phyloP scores from a whole-genome alignment of 2,113 vertebrate genomes.

The Apodemus sylvaticus region DNA sequence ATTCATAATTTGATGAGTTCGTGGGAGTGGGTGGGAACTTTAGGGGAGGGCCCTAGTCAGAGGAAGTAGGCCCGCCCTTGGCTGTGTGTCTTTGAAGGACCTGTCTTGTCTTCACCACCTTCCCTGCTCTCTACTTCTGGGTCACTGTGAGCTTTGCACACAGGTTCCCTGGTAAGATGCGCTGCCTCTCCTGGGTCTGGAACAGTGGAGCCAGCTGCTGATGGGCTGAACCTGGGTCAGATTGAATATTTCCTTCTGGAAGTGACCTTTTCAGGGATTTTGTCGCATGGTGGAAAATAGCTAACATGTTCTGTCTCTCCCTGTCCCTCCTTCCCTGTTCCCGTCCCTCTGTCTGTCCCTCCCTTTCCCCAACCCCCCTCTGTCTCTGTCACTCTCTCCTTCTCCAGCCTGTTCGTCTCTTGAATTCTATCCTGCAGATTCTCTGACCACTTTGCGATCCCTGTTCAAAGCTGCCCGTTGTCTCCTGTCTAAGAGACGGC shows the following conservation, averaged over 20 bases:
- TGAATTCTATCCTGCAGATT: not conserved
- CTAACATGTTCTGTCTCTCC: not conserved
- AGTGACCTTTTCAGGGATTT: not conserved
- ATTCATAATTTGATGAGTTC: not conserved
- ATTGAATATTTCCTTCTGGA: not conserved
- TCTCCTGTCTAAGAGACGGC: not conserved
- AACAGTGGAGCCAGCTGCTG: not conserved
- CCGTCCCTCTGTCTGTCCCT: not conserved
- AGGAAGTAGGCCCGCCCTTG: not conserved
- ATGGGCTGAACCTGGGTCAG: not conserved
- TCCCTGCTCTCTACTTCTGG: not conserved
- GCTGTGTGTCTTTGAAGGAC: not conserved
- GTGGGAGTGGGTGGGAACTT: not conserved
- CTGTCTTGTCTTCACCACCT: not conserved
- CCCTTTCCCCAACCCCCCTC: not conserved
- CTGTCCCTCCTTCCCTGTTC: not conserved
- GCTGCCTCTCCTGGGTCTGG: not conserved
- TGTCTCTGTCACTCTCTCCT: not conserved
- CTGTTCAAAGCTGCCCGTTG: not conserved
- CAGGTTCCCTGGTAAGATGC: not conserved
- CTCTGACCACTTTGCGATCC: not conserved
- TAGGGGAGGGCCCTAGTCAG: not conserved
- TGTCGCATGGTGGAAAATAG: not conserved
- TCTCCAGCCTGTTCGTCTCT: not conserved
- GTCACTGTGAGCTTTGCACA: not conserved